Base-by-base conservation (phyloP, 2,113 vertebrate genomes). In the Epinephelus moara region DNA sequence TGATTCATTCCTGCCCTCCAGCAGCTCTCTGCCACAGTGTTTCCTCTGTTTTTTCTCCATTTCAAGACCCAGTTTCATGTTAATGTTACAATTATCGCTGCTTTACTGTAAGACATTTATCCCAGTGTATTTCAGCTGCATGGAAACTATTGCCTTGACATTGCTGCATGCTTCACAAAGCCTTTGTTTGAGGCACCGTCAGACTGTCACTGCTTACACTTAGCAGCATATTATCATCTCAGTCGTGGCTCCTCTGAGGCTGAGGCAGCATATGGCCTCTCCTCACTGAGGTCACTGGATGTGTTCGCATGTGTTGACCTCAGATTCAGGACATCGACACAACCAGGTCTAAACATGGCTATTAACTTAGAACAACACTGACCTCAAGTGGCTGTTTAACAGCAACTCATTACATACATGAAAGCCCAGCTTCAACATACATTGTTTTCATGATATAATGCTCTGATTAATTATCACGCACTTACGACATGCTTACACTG, bases 361-460 rank as follows among this genome's bases (percentile, higher is more conserved):
- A 59, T 6, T 6, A 61, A 40, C 23, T 68, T 71, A 25, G 84
- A 88, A 19, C 93, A 93, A 91, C 80, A 92, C 88, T 93, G 91
- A 90, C 93, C 84, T 88, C 90, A 61, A 84, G 90, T 90, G 93
- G 93, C 11, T 30, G 56, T 13, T 59, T 25, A 4, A 11, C 59
- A 25, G 17, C 10, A 64, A 40, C 23, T 75, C 67, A 45, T 27
- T 19, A 7, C 59, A 27, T 1, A 30, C 9, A 67, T 15, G 12
- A 1, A 8, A 62, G 50, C 50, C 15, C 5, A 23, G 12, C 62
- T n/a, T 18, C 21, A 12, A 4, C 17, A 42, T 27, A 42, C 25
- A 15, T 17, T 64, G 53, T 21, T 70, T 68, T 57, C 17, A 78
- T 49, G 55, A 45, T 49, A 33, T 42, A 5, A 49, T 52, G 49